Base-by-base conservation (phyloP, 1,140 invertebrate species). In the Diabrotica virgifera region DNA sequence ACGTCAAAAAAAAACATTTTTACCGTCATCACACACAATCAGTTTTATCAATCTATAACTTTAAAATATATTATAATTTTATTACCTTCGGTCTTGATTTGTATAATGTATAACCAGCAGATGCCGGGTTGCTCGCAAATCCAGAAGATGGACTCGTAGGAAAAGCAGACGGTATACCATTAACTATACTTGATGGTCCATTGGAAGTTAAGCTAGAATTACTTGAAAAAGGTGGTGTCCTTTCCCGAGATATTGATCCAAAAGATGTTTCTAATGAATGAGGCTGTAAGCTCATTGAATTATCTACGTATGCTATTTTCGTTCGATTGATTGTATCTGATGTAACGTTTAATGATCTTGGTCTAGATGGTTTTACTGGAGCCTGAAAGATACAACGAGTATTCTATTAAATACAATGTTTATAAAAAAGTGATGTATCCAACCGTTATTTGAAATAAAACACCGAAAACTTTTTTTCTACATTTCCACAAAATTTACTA, bases 171-270 rank as follows among this genome's bases (percentile, higher is more conserved):
- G 24, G 24, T 64, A 9, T 50, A 65, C n/a, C n/a, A 52, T 11
- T 24, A 35, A 56, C 37, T 59, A 35, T 54, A 38, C 24, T 24
- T 24, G 24, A 24, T 24, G 24, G 24, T 52, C 64, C 59, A 10
- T 67, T 66, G 10, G 72, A 69, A 13, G 64, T 51, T 6, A 67
- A 62, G 50, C 70, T 73, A 7, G 73, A 72, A 46, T 66, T 63
- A 24, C 70, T 71, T 7, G 69, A 73, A 58, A 70, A 71, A 9
- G 75, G 75, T 24, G 76, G 74, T 5, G 74, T 74, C 13, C 72
- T 64, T 53, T 76, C 76, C n/a, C 73, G 62, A n/a, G 70, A 74
- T 38, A 75, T 71, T 0, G 71, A 69, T 6, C 63, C 62, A 10
- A 70, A 59, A 4, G 70, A 64, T 8, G 67, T 59, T 36, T 74